Evolutionary conservation across 2,797 vertebrate genomes (phyloP).

Genomic region (Molothrus aeneus): DNA sequence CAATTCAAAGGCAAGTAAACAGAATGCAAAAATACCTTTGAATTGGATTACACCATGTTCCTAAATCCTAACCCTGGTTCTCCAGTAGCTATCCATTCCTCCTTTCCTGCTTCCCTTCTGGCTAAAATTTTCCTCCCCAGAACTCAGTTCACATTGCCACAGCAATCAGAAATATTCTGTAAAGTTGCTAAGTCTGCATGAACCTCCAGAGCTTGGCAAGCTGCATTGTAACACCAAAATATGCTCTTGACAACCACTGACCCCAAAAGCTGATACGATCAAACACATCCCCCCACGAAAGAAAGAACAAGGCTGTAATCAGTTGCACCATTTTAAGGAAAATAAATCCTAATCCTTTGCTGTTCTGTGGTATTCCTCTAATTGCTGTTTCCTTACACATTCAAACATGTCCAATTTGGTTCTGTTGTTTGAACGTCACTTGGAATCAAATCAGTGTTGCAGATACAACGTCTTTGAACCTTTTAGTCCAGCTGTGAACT

Average conservation of each 20-base stretch:
- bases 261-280: constrained; percentile 53
- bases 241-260: constrained; percentile 19
- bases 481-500: constrained; percentile 69
- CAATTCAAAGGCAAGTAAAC: constrained; percentile 33
- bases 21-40: constrained; percentile 7
- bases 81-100: neutral
- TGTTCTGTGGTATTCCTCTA: constrained; percentile 28
- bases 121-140: neutral
- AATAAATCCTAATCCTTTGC: constrained; percentile 56
- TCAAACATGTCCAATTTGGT: constrained; percentile 44
- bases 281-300: constrained; percentile 24
- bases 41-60: neutral
- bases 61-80: constrained; percentile 15
- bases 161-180: neutral
- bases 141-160: neutral
- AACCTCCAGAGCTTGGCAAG: neutral
- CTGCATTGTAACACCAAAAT: neutral
- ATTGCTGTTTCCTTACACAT: constrained; percentile 67
- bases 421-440: constrained; percentile 47
- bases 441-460: constrained; percentile 57
- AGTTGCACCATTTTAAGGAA: constrained; percentile 49
- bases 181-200: neutral
- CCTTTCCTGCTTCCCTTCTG: neutral
- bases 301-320: constrained; percentile 40
- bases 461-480: constrained; percentile 30